Base-by-base conservation (phyloP, 2,797 vertebrate species). In the Danio aesculapii region DNA sequence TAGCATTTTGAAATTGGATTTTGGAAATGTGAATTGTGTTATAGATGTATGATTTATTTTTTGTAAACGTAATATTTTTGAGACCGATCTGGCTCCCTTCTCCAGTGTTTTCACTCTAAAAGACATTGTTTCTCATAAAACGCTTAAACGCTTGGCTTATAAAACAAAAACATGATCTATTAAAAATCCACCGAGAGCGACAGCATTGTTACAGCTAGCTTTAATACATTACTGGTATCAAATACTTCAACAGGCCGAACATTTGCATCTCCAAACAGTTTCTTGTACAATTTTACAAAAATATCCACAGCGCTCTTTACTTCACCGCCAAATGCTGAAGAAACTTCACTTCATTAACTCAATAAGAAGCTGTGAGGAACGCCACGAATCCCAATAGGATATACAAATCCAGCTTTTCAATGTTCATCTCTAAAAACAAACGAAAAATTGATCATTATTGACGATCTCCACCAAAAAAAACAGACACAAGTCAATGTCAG, bases 211-310 rank as follows among this genome's bases (percentile, higher is more conserved):
- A 87, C 86, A 85, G 82, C 87, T 78, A 81, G 70, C 74, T 78
- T 86, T 73, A 90, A 88, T 84, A 90, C 88, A 53, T 55, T 17
- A 75, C 84, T 83, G 77, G 89, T 90, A 90, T 90, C 89, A 90
- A 91, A 92, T 79, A 90, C 88, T 88, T 86, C 79, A 75, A 75
- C 59, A 69, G 76, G 66, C 30, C 57, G 7, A 70, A 62, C 81
- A 44, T 72, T 68, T 74, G 44, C 43, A 17, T 74, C 30, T 72
- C 79, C 77, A 81, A 53, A 82, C 58, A 74, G 77, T 70, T 67
- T 77, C 70, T 81, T 62, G 57, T 59, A 72, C 73, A 77, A 82
- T 78, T 82, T 88, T 16, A 90, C 84, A 89, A 92, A 90, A 90
- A 84, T 68, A 79, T 47, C 64, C 85, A 46, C 70, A 19, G 66